Evolutionary conservation across 2,113 vertebrate genomes (phyloP).

Genomic region (Phalacrocorax pelagicus): DNA sequence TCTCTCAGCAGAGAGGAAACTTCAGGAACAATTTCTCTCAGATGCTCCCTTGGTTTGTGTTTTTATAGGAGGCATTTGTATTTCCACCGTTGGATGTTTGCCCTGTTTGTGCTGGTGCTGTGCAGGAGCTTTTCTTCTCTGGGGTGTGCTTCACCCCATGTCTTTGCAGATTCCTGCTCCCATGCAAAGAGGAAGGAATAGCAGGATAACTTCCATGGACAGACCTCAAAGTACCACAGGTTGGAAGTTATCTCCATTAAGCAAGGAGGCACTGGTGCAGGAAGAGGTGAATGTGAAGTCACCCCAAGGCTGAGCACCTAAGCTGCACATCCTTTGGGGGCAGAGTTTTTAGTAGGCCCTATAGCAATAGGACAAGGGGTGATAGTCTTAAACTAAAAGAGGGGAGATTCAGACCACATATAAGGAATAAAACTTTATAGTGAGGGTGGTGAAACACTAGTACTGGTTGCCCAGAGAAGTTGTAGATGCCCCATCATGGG

Average conservation of each 20-base stretch:
- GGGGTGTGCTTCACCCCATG: background rate
- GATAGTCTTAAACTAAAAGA: background rate
- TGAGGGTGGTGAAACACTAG: background rate
- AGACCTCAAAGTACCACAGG: background rate
- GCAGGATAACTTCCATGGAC: background rate
- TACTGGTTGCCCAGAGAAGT: background rate
- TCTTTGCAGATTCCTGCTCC: background rate
- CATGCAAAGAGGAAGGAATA: background rate
- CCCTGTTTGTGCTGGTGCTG: background rate
- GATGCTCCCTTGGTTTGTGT: background rate
- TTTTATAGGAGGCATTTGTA: background rate
- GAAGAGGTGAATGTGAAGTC: background rate
- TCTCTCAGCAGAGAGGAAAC: background rate
- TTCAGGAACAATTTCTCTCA: background rate
- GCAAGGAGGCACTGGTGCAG: background rate
- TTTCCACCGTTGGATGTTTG: background rate
- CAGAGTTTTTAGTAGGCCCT: background rate
- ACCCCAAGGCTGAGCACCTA: background rate
- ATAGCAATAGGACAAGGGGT: rapidly evolving
- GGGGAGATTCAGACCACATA: background rate
- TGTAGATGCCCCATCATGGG: background rate
- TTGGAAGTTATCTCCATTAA: background rate
- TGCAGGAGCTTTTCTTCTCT: background rate
- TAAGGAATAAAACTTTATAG: rapidly evolving
- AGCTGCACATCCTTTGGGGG: background rate